Conservation (phyloP, 2,888 invertebrate species). For the Drosophila cracens region DNA sequence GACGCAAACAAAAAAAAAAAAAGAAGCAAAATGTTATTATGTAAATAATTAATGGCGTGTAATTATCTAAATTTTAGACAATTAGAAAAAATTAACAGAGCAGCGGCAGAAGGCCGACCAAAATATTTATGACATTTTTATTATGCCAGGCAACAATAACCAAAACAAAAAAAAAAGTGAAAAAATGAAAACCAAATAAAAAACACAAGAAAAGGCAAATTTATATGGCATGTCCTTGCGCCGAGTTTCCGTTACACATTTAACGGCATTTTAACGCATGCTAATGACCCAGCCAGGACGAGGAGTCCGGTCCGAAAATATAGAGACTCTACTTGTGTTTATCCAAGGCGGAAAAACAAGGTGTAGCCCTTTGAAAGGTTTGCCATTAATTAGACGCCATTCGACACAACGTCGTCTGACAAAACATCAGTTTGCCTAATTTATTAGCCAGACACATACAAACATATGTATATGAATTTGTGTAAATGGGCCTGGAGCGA, state of each 20-base stretch:
- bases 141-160: conserved; percentile 57
- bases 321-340: conserved; percentile 39
- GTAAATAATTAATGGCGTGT: conserved; percentile 82
- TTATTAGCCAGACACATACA: conserved; percentile 59
- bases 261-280: conserved; percentile 81
- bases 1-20: conserved; percentile 8
- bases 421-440: conserved; percentile 74
- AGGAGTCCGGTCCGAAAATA: conserved; percentile 11
- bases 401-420: conserved; percentile 60
- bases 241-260: conserved; percentile 75
- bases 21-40: conserved; percentile 66
- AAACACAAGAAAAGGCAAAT: conserved; percentile 34
- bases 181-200: conserved; percentile 17
- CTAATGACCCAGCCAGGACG: conserved; percentile 61
- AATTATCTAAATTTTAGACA: conserved; percentile 83
- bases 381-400: conserved; percentile 75
- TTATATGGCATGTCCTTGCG: conserved; percentile 58
- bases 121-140: conserved; percentile 78
- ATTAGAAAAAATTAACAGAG: conserved; percentile 81
- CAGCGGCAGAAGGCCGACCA: conserved; percentile 12
- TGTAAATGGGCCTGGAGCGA: conserved; percentile 15
- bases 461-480: background rate
- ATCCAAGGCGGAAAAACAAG: conserved; percentile 56
- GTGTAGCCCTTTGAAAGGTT: conserved; percentile 78
- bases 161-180: conserved; percentile 5